Evolutionary conservation across 1,140 invertebrate genomes (phyloP).

Genomic region (Aphaenogaster rudis): DNA sequence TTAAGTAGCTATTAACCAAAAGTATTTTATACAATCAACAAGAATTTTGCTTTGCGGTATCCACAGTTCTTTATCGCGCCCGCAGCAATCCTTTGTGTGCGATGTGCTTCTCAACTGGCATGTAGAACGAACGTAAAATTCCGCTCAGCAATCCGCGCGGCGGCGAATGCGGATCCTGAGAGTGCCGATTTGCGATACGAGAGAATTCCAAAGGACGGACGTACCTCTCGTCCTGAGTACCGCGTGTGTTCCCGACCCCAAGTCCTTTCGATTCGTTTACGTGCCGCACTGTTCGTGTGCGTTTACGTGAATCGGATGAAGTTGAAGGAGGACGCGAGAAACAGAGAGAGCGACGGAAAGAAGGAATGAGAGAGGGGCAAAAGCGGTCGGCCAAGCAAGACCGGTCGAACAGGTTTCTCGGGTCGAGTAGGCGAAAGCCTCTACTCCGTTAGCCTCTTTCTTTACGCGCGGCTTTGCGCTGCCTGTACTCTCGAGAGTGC

Average conservation of each 20-base stretch:
- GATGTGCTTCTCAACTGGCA: background rate
- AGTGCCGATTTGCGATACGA: constrained; percentile 54
- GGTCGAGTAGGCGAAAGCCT: constrained; percentile 84
- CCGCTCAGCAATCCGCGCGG: constrained; percentile 15
- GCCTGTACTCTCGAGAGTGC: constrained; percentile 68
- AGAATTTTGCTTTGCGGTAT: background rate
- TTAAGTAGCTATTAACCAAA: background rate
- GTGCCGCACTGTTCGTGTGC: constrained; percentile 42
- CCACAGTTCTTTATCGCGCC: background rate
- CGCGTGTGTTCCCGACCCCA: background rate
- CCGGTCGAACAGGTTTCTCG: constrained; percentile 85
- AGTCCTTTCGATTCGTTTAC: constrained; percentile 45
- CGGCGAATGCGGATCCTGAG: constrained; percentile 17
- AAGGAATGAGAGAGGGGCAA: constrained; percentile 33
- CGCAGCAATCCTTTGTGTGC: background rate
- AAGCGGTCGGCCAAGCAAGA: constrained; percentile 78
- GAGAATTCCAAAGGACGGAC: constrained; percentile 70
- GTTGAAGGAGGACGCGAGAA: constrained; percentile 50
- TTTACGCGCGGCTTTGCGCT: constrained; percentile 62
- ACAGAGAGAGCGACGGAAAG: constrained; percentile 23
- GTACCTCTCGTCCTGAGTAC: constrained; percentile 60
- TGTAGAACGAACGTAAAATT: constrained; percentile 26
- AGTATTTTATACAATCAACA: background rate
- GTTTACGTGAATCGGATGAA: constrained; percentile 73
- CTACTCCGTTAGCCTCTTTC: constrained; percentile 84